Percentiles rank a stretch among this genome's conserved stretches.
Conservation (phyloP, 2,113 vertebrate species). For the Misgurnus anguillicaudatus region DNA sequence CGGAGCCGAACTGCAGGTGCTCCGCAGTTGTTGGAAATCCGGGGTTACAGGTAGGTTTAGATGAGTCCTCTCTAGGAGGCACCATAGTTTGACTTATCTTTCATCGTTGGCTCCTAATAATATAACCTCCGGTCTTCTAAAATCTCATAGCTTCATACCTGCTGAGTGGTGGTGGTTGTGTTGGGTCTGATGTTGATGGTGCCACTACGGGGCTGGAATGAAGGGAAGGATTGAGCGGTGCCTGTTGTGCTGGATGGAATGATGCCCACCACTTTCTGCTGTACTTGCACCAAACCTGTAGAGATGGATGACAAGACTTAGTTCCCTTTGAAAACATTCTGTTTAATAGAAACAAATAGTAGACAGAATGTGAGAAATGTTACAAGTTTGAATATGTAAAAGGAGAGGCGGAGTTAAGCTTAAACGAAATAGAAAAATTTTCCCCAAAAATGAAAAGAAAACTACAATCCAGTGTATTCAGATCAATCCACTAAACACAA, state of each 20-base stretch:
- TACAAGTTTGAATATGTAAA: background rate
- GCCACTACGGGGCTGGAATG: conserved; percentile 91
- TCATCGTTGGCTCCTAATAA: too few species aligned
- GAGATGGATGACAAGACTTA: background rate
- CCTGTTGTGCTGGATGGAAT: conserved; percentile 89
- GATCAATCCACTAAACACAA: too few species aligned
- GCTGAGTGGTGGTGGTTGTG: conserved; percentile 74
- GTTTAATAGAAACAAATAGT: background rate
- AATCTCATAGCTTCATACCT: conserved; percentile 62
- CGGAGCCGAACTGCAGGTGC: too few species aligned
- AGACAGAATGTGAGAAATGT: too few species aligned
- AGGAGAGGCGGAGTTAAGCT: background rate
- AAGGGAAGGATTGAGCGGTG: conserved; percentile 89
- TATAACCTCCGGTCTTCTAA: too few species aligned
- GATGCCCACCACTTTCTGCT: conserved; percentile 93
- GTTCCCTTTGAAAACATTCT: background rate
- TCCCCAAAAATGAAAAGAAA: too few species aligned
- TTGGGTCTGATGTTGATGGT: conserved; percentile 90
- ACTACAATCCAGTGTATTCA: too few species aligned
- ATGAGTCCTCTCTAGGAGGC: background rate
- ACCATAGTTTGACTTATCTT: too few species aligned
- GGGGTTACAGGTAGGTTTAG: background rate
- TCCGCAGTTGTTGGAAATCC: too few species aligned
- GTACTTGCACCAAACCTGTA: conserved; percentile 81
- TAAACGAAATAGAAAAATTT: background rate